phyloP scores from a whole-genome alignment of 2,797 vertebrate species.

The Bovichtus diacanthus region DNA sequence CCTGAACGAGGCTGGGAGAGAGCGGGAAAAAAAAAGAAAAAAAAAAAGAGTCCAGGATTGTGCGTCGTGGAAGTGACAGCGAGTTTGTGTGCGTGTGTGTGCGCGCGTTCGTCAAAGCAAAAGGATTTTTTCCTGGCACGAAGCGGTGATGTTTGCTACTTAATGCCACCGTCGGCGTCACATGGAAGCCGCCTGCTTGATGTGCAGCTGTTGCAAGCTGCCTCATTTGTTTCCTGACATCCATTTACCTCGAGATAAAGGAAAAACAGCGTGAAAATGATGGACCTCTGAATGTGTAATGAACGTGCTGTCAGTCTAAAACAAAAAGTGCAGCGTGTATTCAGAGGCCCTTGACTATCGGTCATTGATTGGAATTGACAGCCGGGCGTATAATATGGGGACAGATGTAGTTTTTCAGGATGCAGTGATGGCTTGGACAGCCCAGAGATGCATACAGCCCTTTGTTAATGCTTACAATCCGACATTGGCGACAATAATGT shows the following conservation, averaged over 20 bases:
- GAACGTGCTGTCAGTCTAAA: slow-evolving; percentile 76
- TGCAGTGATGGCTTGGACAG: slow-evolving; percentile 15
- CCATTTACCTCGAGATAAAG: slow-evolving; percentile 80
- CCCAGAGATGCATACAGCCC: slow-evolving; percentile 40
- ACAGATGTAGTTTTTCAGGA: slow-evolving; percentile 37
- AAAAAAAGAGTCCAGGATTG: slow-evolving; percentile 45
- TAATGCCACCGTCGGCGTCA: slow-evolving; percentile 70
- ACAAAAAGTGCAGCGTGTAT: slow-evolving; percentile 52
- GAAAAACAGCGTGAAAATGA: slow-evolving; percentile 72
- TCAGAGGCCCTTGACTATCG: slow-evolving; percentile 42
- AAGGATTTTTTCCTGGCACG: slow-evolving; percentile 39
- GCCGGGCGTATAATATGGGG: slow-evolving; percentile 31
- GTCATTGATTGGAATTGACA: slow-evolving; percentile 71
- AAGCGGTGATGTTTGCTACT: slow-evolving; percentile 65
- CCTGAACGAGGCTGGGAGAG: slow-evolving; percentile 48
- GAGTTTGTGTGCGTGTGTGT: slow-evolving; percentile 25
- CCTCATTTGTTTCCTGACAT: slow-evolving; percentile 80
- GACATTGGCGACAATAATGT: slow-evolving; percentile 35
- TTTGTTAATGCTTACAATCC: slow-evolving; percentile 51
- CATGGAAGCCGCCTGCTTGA: slow-evolving; percentile 67
- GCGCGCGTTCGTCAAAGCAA: slow-evolving; percentile 51
- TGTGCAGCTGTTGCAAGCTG: slow-evolving; percentile 76
- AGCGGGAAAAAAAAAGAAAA: slow-evolving; percentile 55
- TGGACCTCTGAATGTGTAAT: slow-evolving; percentile 74
- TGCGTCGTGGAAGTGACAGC: slow-evolving; percentile 62